phyloP scores from a whole-genome alignment of 2,113 vertebrate genomes.

The Sialia sialis region DNA sequence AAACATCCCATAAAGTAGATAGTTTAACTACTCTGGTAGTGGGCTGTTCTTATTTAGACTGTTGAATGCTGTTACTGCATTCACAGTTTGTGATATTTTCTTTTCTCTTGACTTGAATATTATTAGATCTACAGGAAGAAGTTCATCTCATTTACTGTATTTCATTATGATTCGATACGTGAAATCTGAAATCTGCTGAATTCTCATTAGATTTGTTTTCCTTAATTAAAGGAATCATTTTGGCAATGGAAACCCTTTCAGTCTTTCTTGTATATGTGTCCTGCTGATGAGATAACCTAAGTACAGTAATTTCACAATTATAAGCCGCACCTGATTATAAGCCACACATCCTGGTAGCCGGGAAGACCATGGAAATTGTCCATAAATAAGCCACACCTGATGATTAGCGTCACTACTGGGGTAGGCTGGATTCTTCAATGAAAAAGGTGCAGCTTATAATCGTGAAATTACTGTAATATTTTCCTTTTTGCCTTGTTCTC shows the following conservation, averaged over 20 bases:
- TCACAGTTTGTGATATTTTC: neutral
- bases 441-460: too few relatives aligned
- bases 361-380: too few relatives aligned
- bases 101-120: neutral
- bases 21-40: neutral
- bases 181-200: neutral
- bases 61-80: neutral
- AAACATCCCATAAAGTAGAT: neutral
- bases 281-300: neutral
- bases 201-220: neutral
- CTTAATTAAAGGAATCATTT: neutral
- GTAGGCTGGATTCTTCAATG: too few relatives aligned
- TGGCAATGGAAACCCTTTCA: neutral
- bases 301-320: too few relatives aligned
- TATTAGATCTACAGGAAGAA: neutral
- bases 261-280: neutral
- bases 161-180: neutral
- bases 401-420: too few relatives aligned
- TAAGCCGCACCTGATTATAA: too few relatives aligned
- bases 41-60: neutral
- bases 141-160: neutral
- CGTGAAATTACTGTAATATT: too few relatives aligned
- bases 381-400: too few relatives aligned
- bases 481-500: neutral
- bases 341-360: too few relatives aligned